phyloP scores from a whole-genome alignment of 2,113 vertebrate genomes.

The Phocoena sinus region DNA sequence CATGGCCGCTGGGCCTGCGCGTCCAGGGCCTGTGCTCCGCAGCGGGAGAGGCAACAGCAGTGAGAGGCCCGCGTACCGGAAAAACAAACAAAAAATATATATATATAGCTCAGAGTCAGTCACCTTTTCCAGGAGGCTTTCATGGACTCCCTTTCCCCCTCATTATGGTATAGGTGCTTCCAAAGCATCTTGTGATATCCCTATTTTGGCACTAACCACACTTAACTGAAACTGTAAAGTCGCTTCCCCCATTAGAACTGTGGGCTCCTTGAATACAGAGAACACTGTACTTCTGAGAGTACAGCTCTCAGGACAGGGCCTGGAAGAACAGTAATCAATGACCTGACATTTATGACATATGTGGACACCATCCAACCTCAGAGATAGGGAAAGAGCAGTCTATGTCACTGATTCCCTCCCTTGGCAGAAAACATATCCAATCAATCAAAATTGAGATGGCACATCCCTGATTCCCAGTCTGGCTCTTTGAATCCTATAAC shows the following conservation, averaged over 20 bases:
- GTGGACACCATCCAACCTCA: neutral
- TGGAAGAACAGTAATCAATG: neutral
- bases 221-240: neutral
- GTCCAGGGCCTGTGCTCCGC: too few species aligned
- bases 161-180: neutral
- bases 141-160: neutral
- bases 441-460: neutral
- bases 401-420: neutral
- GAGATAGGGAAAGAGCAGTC: neutral
- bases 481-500: neutral
- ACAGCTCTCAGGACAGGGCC: neutral
- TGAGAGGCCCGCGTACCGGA: too few species aligned
- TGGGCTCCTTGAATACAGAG: neutral
- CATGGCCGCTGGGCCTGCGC: too few species aligned
- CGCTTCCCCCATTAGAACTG: neutral
- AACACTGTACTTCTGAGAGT: neutral
- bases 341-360: neutral
- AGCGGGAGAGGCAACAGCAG: too few species aligned
- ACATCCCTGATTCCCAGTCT: neutral
- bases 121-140: neutral
- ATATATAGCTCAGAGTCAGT: neutral
- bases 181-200: neutral
- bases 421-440: neutral
- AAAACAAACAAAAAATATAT: too few species aligned
- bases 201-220: neutral